These are phyloP conservation scores for Spilogale gracilis DNA, from an alignment of 2,113 vertebrate species.

Conservation along the genomic window DNA sequence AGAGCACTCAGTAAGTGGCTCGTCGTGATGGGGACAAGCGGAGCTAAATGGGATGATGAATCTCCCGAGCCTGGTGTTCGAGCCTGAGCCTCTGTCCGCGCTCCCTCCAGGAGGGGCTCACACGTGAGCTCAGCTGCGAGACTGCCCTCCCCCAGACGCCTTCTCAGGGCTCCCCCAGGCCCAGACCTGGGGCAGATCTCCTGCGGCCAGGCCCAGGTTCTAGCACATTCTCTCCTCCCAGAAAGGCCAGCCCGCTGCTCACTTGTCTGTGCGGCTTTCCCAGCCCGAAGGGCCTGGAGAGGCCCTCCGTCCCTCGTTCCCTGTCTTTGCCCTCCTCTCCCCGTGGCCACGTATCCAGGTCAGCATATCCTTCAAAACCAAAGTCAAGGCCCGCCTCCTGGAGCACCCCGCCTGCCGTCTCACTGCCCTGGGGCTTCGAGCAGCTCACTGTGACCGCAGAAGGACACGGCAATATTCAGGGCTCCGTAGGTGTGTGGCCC, in stretches of 20 bases:
- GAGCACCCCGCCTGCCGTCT: neutral
- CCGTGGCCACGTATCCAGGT: rapidly evolving
- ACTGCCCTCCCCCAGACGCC: rapidly evolving
- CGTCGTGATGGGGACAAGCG: neutral
- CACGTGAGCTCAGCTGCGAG: rapidly evolving
- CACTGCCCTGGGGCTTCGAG: neutral
- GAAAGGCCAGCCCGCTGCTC: neutral
- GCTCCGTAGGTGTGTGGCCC: neutral
- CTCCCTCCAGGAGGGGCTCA: neutral
- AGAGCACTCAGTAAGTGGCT: neutral
- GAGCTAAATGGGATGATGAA: neutral
- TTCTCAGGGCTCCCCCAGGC: rapidly evolving
- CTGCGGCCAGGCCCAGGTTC: neutral
- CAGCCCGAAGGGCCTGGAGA: too few relatives aligned
- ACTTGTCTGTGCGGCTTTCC: rapidly evolving
- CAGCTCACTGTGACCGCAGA: too few relatives aligned
- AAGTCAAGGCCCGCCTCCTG: neutral
- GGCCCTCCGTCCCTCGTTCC: neutral
- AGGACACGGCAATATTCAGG: rapidly evolving
- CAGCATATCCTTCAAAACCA: neutral
- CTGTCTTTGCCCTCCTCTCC: neutral
- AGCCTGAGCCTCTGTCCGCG: rapidly evolving
- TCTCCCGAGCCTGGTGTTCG: neutral
- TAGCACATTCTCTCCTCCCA: rapidly evolving
- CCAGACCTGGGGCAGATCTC: rapidly evolving